phyloP scores from a whole-genome alignment of 2,113 vertebrate species.

The Burhinus oedicnemus region DNA sequence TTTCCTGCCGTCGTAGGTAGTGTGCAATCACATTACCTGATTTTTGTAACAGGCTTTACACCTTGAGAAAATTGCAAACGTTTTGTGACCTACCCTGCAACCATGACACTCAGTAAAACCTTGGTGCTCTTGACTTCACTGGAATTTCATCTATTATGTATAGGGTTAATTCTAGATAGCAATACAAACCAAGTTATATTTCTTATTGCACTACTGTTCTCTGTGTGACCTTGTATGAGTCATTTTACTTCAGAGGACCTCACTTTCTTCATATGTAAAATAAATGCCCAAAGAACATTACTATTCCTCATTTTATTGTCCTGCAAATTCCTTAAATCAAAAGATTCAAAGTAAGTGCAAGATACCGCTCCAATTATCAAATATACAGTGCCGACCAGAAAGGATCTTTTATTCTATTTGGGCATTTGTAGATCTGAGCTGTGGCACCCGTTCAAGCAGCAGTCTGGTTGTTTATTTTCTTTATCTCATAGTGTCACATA shows the following conservation, averaged over 20 bases:
- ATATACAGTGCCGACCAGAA: background rate
- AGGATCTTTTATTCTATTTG: slow-evolving; percentile 1
- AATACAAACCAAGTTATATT: background rate
- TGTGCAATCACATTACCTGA: background rate
- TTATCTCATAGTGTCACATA: slow-evolving; percentile 66
- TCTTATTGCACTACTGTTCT: background rate
- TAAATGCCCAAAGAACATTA: background rate
- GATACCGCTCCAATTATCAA: background rate
- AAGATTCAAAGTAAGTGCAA: background rate
- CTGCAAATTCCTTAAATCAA: background rate
- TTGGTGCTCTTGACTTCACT: background rate
- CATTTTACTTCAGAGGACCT: background rate
- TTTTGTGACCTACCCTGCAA: background rate
- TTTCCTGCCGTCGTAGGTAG: background rate
- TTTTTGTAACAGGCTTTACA: background rate
- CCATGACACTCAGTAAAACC: background rate
- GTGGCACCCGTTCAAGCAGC: background rate
- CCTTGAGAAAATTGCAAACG: background rate
- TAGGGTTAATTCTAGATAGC: background rate
- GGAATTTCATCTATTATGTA: background rate
- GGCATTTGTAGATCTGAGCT: background rate
- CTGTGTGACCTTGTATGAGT: slow-evolving; percentile 3
- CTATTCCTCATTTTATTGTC: background rate
- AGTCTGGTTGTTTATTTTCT: slow-evolving; percentile 52
- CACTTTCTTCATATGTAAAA: background rate